Percentiles rank a stretch among this genome's conserved stretches.
Evolutionary conservation across 2,888 invertebrate genomes (phyloP).

Genomic region (Pinctada fucata): DNA sequence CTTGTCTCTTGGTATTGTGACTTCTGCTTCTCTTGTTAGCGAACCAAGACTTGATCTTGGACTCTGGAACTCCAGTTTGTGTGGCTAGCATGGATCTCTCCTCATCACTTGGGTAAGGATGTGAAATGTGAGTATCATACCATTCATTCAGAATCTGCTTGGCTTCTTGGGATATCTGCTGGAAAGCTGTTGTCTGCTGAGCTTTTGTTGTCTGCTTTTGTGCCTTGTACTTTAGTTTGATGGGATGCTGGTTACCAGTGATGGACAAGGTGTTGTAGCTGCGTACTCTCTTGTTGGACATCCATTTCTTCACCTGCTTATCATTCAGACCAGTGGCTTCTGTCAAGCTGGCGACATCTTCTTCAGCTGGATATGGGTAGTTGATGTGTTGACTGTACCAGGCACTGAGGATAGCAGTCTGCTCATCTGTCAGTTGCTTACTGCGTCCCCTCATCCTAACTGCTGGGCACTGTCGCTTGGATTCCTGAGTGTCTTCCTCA

Average conservation of each 20-base stretch:
- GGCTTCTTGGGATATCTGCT: conserved; percentile 48
- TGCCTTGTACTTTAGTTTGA: conserved; percentile 59
- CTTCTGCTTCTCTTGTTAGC: conserved; percentile 67
- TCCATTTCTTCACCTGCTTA: conserved; percentile 71
- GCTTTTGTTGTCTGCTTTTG: conserved; percentile 23
- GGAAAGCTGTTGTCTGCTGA: conserved; percentile 31
- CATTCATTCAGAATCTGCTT: conserved; percentile 56
- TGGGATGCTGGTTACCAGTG: conserved; percentile 70
- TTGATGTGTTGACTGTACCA: conserved; percentile 68
- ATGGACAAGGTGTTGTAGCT: conserved; percentile 71
- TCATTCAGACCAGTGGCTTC: conserved; percentile 54
- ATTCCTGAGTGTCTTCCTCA: conserved; percentile 1
- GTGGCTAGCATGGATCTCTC: conserved; percentile 61
- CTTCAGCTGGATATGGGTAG: conserved; percentile 69
- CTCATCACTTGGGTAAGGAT: conserved; percentile 64
- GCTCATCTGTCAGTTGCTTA: conserved; percentile 43
- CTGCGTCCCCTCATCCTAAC: background rate
- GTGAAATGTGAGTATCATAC: conserved; percentile 56
- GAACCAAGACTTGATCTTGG: conserved; percentile 69
- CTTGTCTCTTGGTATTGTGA: conserved; percentile 62
- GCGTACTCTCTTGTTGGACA: conserved; percentile 71
- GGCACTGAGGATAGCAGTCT: conserved; percentile 52
- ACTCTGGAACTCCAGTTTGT: conserved; percentile 52
- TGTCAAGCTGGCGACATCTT: conserved; percentile 56
- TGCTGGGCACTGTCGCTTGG: background rate